Percentiles rank a stretch among this genome's conserved stretches.
These are phyloP conservation scores for Abramis brama DNA, from an alignment of 2,113 vertebrate species.

Conservation along the genomic window DNA sequence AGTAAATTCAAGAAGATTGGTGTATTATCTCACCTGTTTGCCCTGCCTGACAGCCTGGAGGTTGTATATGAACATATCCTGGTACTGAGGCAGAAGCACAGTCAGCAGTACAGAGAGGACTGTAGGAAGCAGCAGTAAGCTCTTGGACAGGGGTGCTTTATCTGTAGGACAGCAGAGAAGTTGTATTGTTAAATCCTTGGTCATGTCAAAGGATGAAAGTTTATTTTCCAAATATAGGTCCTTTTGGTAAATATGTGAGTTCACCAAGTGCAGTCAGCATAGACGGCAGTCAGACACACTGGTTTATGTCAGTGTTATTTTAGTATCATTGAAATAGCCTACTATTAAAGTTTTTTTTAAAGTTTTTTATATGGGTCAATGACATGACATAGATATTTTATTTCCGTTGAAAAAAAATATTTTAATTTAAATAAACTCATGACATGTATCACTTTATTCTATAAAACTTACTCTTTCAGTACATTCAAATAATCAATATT, in stretches of 20 bases:
- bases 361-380: no score
- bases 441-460: no score
- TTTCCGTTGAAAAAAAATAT: no score
- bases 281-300: not conserved
- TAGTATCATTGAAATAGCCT: no score
- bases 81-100: slow-evolving; percentile 74
- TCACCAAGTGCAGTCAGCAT: not conserved
- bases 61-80: slow-evolving; percentile 75
- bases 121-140: slow-evolving; percentile 74
- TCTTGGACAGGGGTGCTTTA: slow-evolving; percentile 79
- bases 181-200: not conserved
- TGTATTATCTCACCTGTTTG: slow-evolving; percentile 68
- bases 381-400: no score
- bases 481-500: no score
- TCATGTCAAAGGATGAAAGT: not conserved
- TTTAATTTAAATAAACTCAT: no score
- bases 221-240: not conserved
- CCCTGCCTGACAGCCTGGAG: slow-evolving; percentile 66
- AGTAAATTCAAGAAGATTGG: not conserved
- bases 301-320: not conserved
- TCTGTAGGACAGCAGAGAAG: slow-evolving; percentile 62
- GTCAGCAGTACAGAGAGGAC: slow-evolving; percentile 74
- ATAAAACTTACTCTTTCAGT: no score
- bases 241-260: not conserved
- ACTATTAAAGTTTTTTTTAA: no score